Conservation (phyloP, 2,113 vertebrate genomes). For the Cheirogaleus medius region DNA sequence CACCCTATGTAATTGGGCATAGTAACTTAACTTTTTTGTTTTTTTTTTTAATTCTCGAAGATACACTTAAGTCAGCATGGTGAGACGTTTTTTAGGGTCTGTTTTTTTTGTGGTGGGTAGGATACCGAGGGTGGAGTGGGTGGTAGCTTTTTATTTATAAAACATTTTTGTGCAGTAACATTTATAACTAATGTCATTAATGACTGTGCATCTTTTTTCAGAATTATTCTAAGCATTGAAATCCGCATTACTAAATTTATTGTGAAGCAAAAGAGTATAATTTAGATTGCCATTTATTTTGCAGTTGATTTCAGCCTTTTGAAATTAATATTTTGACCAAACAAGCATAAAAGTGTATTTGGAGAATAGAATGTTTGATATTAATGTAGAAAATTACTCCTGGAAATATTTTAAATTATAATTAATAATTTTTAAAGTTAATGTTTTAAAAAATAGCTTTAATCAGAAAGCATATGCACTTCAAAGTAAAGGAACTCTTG, state of each 20-base stretch:
- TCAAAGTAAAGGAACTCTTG: constrained; percentile 16
- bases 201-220: neutral
- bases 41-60: neutral
- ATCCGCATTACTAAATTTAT: neutral
- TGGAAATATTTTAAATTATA: neutral
- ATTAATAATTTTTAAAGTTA: neutral
- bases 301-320: neutral
- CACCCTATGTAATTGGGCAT: neutral
- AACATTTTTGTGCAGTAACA: neutral
- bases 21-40: neutral
- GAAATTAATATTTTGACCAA: neutral
- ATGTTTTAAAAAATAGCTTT: neutral
- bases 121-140: constrained; percentile 11
- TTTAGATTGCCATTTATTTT: constrained; percentile 15
- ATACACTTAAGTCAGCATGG: neutral
- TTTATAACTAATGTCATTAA: neutral
- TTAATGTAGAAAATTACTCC: constrained; percentile 25
- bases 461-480: neutral
- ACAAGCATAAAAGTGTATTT: neutral
- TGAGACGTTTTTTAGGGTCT: neutral
- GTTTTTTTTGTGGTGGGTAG: neutral
- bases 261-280: neutral
- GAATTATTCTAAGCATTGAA: neutral
- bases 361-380: neutral
- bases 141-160: constrained; percentile 23